Base-by-base conservation (phyloP, 1,140 invertebrate genomes). In the Drosophila rhopaloa region DNA sequence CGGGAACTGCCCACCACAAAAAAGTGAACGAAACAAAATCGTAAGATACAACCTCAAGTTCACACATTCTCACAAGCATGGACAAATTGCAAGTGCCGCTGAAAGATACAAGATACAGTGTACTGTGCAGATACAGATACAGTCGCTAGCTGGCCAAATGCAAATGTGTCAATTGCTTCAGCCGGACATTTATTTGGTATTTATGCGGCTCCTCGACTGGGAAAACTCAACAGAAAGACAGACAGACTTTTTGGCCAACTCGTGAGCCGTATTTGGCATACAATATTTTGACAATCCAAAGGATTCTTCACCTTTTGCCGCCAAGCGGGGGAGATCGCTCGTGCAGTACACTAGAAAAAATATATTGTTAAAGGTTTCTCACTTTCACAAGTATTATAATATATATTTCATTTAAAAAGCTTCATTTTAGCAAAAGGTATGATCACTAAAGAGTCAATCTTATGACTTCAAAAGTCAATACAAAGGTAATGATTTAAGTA, bases 231-330 rank as follows among this genome's bases (percentile, higher is more conserved):
- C 57, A 35, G 27, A 47, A 14, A 19, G 32, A 40, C 57, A 40
- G 46, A 38, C 44, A 55, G 46, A 51, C 29, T 35, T 14, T 51
- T 51, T 32, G 48, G 48, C 29, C 48, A 53, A 27, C n/a, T 88
- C 80, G 83, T 88, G 81, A 85, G 78, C 77, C 74, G 68, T 81
- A 29, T 66, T 75, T 81, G 83, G 83, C 83, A 82, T 88, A 83
- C 83, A 88, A 88, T 88, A 88, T 88, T 88, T 88, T 88, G 83
- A 88, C 83, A 88, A 88, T 83, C 81, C 83, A 83, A 88, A 88
- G 83, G 83, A 88, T 88, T 88, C 84, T 88, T 88, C 63, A 88
- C 84, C 83, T 88, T 86, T 88, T 80, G 81, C 68, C 67, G 67
- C 65, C 53, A 70, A 70, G 44, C 66, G 67, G 51, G 66, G 65